phyloP scores from a whole-genome alignment of 2,797 vertebrate species.

The Eupleurogrammus muticus region DNA sequence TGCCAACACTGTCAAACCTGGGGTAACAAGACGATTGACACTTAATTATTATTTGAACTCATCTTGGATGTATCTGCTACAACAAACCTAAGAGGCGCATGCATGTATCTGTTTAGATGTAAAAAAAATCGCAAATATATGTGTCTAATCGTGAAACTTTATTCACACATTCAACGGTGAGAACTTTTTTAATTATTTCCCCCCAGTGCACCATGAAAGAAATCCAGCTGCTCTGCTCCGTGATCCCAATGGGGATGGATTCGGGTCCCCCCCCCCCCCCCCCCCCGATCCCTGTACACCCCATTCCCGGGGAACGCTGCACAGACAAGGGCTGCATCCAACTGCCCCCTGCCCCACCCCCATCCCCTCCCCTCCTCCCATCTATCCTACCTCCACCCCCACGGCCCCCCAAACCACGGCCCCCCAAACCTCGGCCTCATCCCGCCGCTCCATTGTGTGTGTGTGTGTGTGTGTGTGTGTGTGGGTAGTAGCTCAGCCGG shows the following conservation, averaged over 20 bases:
- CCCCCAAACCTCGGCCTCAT: slow-evolving; percentile 80
- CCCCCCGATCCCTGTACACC: slow-evolving; percentile 68
- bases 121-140: slow-evolving; percentile 61
- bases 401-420: slow-evolving; percentile 72
- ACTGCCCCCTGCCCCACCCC: slow-evolving; percentile 70
- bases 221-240: slow-evolving; percentile 85
- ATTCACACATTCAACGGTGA: slow-evolving; percentile 78
- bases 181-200: slow-evolving; percentile 85
- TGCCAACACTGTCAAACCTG: slow-evolving; percentile 55
- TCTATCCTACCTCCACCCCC: slow-evolving; percentile 62
- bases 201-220: slow-evolving; percentile 82
- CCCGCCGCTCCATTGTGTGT: slow-evolving; percentile 83
- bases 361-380: too few relatives aligned
- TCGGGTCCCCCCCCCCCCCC: slow-evolving; percentile 80
- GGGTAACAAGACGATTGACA: slow-evolving; percentile 26
- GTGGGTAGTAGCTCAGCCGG: slow-evolving; percentile 83
- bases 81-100: slow-evolving; percentile 11
- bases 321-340: slow-evolving; percentile 77
- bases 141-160: slow-evolving; percentile 71
- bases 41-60: slow-evolving; percentile 40
- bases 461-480: slow-evolving; percentile 82
- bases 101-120: slow-evolving; percentile 37
- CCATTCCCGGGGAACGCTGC: slow-evolving; percentile 74
- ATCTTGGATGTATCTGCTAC: slow-evolving; percentile 10
- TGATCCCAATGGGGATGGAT: slow-evolving; percentile 79